These are phyloP conservation scores for Hyles vespertilio DNA, from an alignment of 1,140 invertebrate species.

Conservation along the genomic window DNA sequence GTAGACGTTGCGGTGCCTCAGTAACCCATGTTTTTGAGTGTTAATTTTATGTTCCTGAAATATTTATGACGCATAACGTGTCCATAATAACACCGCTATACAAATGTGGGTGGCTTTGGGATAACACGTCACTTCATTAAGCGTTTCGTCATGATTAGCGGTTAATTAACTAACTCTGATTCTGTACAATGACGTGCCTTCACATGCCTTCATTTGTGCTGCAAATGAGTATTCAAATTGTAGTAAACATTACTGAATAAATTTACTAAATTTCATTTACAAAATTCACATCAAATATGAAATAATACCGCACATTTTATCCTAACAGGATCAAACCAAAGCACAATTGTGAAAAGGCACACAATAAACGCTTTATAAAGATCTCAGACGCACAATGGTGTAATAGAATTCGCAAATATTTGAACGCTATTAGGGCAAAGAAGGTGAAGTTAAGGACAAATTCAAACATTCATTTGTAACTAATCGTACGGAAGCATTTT, in stretches of 20 bases:
- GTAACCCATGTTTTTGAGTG: constrained; percentile 70
- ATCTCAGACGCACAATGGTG: constrained; percentile 58
- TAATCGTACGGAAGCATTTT: constrained; percentile 70
- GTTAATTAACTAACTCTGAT: too few species aligned
- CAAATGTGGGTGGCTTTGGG: constrained; percentile 69
- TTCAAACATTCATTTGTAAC: constrained; percentile 60
- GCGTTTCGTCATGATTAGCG: constrained; percentile 13
- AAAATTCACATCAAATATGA: neutral
- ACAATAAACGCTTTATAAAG: constrained; percentile 46
- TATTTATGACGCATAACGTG: constrained; percentile 74
- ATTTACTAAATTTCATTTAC: neutral
- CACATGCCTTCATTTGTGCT: too few species aligned
- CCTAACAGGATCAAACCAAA: constrained; percentile 52
- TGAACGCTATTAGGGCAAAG: constrained; percentile 71
- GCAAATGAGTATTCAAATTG: too few species aligned
- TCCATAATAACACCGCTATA: constrained; percentile 67
- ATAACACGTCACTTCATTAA: constrained; percentile 70
- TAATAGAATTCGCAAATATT: constrained; percentile 73
- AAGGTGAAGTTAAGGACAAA: constrained; percentile 73
- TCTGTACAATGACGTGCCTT: too few species aligned
- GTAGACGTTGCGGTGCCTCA: constrained; percentile 71
- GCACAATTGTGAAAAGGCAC: constrained; percentile 49
- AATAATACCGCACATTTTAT: neutral
- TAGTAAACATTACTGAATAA: neutral
- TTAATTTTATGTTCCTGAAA: constrained; percentile 75